phyloP scores from a whole-genome alignment of 23 tunicate genomes.

The Trididemnum clinides region DNA sequence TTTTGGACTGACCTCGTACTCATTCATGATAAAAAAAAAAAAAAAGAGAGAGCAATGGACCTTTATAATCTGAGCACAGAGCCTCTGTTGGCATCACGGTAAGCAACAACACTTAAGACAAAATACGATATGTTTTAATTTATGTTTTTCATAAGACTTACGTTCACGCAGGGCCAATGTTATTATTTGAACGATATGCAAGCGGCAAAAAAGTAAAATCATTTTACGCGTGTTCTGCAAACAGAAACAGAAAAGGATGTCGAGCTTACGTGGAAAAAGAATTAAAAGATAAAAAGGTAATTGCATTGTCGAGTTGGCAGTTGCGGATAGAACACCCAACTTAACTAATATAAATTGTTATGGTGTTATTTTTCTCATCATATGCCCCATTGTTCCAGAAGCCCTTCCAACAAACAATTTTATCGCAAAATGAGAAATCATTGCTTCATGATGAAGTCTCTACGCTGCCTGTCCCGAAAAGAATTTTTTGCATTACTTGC shows the following conservation, averaged over 20 bases:
- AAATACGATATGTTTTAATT: no score
- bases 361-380: no score
- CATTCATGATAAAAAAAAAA: no score
- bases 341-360: no score
- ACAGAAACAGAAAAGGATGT: constrained; percentile 63
- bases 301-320: neutral
- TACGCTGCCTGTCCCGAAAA: neutral
- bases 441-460: constrained; percentile 21
- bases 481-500: constrained; percentile 18
- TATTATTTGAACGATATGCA: constrained; percentile 60
- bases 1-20: no score
- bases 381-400: no score
- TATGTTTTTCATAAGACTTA: no score
- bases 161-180: constrained; percentile 71
- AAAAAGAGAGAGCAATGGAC: no score
- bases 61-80: no score
- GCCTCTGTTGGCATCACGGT: no score
- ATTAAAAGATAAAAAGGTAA: constrained; percentile 29
- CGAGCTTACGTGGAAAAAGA: constrained; percentile 42
- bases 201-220: constrained; percentile 23
- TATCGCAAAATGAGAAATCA: neutral
- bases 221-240: constrained; percentile 79
- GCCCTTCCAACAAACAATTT: neutral
- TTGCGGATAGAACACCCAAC: no score
- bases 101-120: no score